Percentiles rank a stretch among this genome's conserved stretches.
phyloP scores from a whole-genome alignment of 2,888 invertebrate species.

The Cataglyphis albicans region DNA sequence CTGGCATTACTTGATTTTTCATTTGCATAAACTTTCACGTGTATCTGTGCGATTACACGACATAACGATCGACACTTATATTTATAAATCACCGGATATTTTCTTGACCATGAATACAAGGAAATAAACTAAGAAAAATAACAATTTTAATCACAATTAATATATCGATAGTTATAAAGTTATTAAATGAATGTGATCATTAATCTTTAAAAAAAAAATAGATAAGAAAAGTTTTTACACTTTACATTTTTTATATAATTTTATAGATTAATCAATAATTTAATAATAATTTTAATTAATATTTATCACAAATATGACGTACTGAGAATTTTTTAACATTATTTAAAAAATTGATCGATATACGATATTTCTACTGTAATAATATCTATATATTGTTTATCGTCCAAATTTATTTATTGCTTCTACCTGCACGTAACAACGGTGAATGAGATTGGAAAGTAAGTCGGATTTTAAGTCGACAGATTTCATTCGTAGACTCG shows the following conservation, averaged over 20 bases:
- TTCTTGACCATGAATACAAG: background rate
- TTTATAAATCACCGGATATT: background rate
- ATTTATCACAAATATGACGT: background rate
- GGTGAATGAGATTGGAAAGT: slow-evolving; percentile 13
- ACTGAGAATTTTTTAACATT: background rate
- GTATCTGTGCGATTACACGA: background rate
- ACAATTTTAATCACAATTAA: background rate
- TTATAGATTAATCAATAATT: background rate
- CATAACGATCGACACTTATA: background rate
- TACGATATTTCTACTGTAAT: background rate
- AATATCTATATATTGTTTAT: background rate
- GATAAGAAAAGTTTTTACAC: background rate
- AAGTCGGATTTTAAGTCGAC: slow-evolving; percentile 27
- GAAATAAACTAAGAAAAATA: background rate
- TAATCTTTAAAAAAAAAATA: background rate
- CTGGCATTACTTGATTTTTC: slow-evolving; percentile 31
- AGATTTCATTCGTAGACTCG: slow-evolving; percentile 1
- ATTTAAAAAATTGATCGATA: background rate
- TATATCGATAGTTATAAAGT: background rate
- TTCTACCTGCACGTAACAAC: background rate
- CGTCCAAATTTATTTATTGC: background rate
- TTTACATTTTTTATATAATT: background rate
- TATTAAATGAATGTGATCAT: background rate
- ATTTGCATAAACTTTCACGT: slow-evolving; percentile 29
- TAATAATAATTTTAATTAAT: background rate